Base-by-base conservation (phyloP, 2,888 invertebrate species). In the Leptinotarsa juncta region DNA sequence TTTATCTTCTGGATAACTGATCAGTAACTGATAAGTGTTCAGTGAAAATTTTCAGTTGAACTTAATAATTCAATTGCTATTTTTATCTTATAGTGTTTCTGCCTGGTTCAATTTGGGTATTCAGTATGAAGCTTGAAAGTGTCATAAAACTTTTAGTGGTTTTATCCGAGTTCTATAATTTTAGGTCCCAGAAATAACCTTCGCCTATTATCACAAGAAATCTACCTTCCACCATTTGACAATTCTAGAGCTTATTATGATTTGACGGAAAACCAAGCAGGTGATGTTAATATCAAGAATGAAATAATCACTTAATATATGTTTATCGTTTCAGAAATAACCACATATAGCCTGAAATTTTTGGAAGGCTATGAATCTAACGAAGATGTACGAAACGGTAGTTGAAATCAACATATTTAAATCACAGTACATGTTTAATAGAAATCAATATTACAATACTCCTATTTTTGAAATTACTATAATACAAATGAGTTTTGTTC, bases 151-250 rank as follows among this genome's bases (percentile, higher is more conserved):
- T 26, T 32, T 7, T 1, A 42, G 10, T 10, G 10, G 10, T 10
- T 42, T 42, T 10, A 42, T 42, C 10, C 10, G 42, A 42, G 10
- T 42, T 42, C 10, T 42, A 42, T 32, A 57, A 51, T 78, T 72
- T 48, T n/a, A 78, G 78, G 70, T 66, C 48, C 71, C 15, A 72
- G 70, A 12, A 65, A 23, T 12, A 72, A 67, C 49, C 50, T 75
- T 16, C 75, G 75, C 26, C 32, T 71, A 14, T 53, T 77, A 50
- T 75, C 75, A 1, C 78, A 78, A 75, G 78, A 78, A 51, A 77
- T 78, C 26, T 78, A 78, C 50, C 70, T 78, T 16, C 74, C 78
- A 14, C 77, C 75, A 12, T 65, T 72, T 32, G 78, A 78, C 32
- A 72, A 75, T 23, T 75, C 67, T 14, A 77, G 73, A 51, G 78